Percentiles rank a stretch among this genome's conserved stretches.
phyloP scores from a whole-genome alignment of 1,140 invertebrate species.

The Vollenhovia emeryi region DNA sequence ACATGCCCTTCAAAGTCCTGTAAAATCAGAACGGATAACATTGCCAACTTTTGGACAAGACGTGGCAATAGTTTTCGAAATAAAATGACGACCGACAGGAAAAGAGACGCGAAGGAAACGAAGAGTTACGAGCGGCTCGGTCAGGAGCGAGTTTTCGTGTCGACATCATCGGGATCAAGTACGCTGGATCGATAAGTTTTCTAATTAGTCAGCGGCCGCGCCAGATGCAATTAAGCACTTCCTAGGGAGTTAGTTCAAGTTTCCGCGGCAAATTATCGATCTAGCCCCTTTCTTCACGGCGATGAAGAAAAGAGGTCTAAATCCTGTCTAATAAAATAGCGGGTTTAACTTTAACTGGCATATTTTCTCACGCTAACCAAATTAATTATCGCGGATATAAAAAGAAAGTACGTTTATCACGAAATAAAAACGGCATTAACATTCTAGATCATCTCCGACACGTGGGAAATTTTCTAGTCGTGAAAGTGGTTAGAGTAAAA shows the following conservation, averaged over 20 bases:
- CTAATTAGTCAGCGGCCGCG: slow-evolving; percentile 61
- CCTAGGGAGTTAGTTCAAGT: background rate
- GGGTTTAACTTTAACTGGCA: background rate
- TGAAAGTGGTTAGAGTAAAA: slow-evolving; percentile 34
- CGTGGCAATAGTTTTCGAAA: slow-evolving; percentile 74
- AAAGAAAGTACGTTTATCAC: slow-evolving; percentile 22
- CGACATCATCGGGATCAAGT: slow-evolving; percentile 78
- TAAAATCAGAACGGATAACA: slow-evolving; percentile 74
- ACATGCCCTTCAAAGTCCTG: slow-evolving; percentile 64
- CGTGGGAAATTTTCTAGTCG: slow-evolving; percentile 37
- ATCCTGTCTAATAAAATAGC: background rate
- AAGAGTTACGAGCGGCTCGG: slow-evolving; percentile 70
- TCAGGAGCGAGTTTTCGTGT: slow-evolving; percentile 62
- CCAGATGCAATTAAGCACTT: slow-evolving; percentile 28
- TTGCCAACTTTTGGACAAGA: slow-evolving; percentile 75
- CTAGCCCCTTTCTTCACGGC: background rate
- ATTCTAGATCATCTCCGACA: slow-evolving; percentile 1
- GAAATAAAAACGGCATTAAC: slow-evolving; percentile 31
- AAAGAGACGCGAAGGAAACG: slow-evolving; percentile 70
- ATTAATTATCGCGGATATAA: slow-evolving; percentile 5
- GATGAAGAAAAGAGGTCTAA: background rate
- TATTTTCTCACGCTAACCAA: background rate
- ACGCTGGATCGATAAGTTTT: slow-evolving; percentile 62
- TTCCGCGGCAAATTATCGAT: slow-evolving; percentile 23
- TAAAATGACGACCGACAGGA: slow-evolving; percentile 71